These are phyloP conservation scores for Drosophila peninsularis DNA, from an alignment of 2,888 invertebrate species.

Conservation along the genomic window DNA sequence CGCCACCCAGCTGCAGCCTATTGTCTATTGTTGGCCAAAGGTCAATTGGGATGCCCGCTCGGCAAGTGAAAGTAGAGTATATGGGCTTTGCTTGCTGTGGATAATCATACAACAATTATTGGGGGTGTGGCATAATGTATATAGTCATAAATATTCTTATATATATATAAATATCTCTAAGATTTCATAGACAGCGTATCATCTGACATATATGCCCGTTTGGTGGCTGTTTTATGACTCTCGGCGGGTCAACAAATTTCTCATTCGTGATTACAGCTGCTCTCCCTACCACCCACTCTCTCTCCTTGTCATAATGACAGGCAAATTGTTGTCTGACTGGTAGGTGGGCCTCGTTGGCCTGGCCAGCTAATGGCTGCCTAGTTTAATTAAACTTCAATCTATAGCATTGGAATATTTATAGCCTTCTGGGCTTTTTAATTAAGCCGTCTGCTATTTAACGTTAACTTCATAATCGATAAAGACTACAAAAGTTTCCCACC, in stretches of 20 bases:
- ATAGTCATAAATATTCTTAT: not conserved
- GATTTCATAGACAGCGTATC: not conserved
- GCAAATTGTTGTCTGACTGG: slow-evolving; percentile 54
- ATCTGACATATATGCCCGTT: not conserved
- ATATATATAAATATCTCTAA: not conserved
- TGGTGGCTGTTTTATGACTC: slow-evolving; percentile 23
- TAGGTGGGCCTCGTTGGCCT: slow-evolving; percentile 8
- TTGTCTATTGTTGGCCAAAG: slow-evolving; percentile 35
- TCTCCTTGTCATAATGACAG: slow-evolving; percentile 34
- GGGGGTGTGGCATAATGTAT: not conserved
- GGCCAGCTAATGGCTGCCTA: slow-evolving; percentile 30
- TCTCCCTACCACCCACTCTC: slow-evolving; percentile 5
- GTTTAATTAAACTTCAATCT: slow-evolving; percentile 77
- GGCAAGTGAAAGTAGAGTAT: not conserved
- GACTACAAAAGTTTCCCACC: slow-evolving; percentile 9
- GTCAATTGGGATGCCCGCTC: slow-evolving; percentile 33
- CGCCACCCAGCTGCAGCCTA: not conserved
- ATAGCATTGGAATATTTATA: slow-evolving; percentile 70
- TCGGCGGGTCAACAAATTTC: slow-evolving; percentile 59
- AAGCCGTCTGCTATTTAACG: slow-evolving; percentile 27
- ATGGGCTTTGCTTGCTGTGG: not conserved
- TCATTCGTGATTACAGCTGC: slow-evolving; percentile 70
- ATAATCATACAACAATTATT: not conserved
- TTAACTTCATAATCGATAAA: slow-evolving; percentile 21
- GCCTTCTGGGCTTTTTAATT: slow-evolving; percentile 58